Evolutionary conservation across 1,140 invertebrate species (phyloP).

Genomic region (Drosophila sechellia): DNA sequence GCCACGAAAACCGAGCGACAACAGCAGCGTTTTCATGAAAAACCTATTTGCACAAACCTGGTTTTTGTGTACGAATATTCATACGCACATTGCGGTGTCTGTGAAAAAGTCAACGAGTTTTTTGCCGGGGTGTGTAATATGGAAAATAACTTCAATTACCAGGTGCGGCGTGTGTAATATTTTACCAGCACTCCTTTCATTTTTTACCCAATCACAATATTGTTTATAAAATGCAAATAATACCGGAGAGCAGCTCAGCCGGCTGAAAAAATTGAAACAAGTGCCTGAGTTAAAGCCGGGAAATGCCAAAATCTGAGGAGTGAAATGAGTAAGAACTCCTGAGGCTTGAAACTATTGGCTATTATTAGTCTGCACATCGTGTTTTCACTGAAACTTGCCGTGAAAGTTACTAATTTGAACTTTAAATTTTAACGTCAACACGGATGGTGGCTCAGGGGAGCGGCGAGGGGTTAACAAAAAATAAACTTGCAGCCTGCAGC

Average conservation of each 20-base stretch:
- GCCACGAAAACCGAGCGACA: slow-evolving; percentile 32
- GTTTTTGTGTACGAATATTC: slow-evolving; percentile 26
- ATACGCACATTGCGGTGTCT: slow-evolving; percentile 18
- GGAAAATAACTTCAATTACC: slow-evolving; percentile 72
- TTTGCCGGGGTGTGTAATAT: slow-evolving; percentile 62
- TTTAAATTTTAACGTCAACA: slow-evolving; percentile 63
- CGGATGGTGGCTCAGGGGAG: neutral
- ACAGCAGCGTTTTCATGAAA: slow-evolving; percentile 17
- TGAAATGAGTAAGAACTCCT: neutral
- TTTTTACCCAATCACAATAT: slow-evolving; percentile 8
- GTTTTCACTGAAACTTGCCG: slow-evolving; percentile 43
- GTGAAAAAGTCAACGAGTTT: slow-evolving; percentile 57
- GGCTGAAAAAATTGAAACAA: neutral
- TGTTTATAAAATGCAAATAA: slow-evolving; percentile 13
- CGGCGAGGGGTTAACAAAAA: slow-evolving; percentile 17
- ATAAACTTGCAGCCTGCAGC: slow-evolving; percentile 49
- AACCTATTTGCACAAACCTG: slow-evolving; percentile 46
- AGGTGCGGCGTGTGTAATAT: slow-evolving; percentile 27
- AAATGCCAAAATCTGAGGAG: neutral
- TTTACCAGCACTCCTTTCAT: slow-evolving; percentile 20
- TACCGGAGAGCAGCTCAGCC: slow-evolving; percentile 2
- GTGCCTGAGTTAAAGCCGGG: neutral
- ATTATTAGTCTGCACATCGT: slow-evolving; percentile 11
- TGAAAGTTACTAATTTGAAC: slow-evolving; percentile 51
- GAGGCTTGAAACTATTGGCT: slow-evolving; percentile 11